Conservation (phyloP, 35 echinoderm and acorn worm species). For the Apostichopus japonicus region DNA sequence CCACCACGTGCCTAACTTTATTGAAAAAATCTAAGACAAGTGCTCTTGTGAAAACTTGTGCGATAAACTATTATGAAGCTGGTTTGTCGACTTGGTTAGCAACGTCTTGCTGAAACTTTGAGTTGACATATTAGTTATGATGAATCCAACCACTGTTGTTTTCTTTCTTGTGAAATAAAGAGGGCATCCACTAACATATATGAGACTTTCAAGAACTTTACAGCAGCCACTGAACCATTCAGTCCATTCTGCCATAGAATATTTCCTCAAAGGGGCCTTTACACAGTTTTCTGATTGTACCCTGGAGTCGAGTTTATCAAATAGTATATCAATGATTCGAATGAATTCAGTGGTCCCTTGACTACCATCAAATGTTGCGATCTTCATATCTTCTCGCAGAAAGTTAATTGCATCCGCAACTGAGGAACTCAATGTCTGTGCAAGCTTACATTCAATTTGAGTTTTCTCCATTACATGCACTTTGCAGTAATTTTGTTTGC, state of each 20-base stretch:
- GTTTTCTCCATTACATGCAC: background rate
- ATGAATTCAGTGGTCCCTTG: background rate
- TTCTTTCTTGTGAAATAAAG: background rate
- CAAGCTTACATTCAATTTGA: slow-evolving; percentile 39
- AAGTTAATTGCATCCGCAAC: slow-evolving; percentile 33
- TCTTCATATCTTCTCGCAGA: slow-evolving; percentile 3
- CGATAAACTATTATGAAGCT: background rate
- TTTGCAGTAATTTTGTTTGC: slow-evolving; percentile 23
- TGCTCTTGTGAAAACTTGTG: slow-evolving; percentile 35
- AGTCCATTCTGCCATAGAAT: background rate
- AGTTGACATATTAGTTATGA: slow-evolving; percentile 11
- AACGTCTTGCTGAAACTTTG: background rate
- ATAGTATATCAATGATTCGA: slow-evolving; percentile 34
- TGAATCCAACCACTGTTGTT: slow-evolving; percentile 19
- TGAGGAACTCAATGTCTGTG: background rate
- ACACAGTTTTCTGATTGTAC: background rate
- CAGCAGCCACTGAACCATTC: background rate
- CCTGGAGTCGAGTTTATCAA: slow-evolving; percentile 41
- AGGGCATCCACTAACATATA: background rate
- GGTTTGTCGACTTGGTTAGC: background rate
- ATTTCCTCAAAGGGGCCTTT: slow-evolving; percentile 10
- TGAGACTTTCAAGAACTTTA: slow-evolving; percentile 11
- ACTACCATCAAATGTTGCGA: background rate
- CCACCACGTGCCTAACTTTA: slow-evolving; percentile 43
- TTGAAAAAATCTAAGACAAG: slow-evolving; percentile 20